Evolutionary conservation across 2,888 invertebrate genomes (phyloP).

Genomic region (Tipula lateralis): DNA sequence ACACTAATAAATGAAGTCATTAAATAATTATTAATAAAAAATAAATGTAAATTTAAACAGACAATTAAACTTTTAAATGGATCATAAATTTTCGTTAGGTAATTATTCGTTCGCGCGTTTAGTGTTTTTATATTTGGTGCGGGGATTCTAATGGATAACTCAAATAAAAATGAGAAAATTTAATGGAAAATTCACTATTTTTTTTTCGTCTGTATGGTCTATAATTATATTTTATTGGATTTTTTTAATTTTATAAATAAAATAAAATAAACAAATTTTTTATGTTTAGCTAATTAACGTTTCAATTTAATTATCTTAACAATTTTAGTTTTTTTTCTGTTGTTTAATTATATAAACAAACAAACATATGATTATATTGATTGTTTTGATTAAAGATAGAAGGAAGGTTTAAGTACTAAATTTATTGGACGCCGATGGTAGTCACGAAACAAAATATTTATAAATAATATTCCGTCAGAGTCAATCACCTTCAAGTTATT

Average conservation of each 20-base stretch:
- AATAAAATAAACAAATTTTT: conserved; percentile 14
- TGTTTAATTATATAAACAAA: background rate
- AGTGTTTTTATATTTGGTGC: background rate
- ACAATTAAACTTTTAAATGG: background rate
- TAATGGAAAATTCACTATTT: conserved; percentile 3
- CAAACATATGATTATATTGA: background rate
- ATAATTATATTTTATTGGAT: conserved; percentile 11
- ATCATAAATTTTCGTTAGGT: background rate
- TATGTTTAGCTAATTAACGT: conserved; percentile 1
- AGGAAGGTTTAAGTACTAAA: no score
- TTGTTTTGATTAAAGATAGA: background rate
- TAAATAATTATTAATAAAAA: background rate
- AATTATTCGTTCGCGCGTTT: background rate
- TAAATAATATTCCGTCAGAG: no score
- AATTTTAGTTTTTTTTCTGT: background rate
- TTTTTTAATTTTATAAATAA: background rate
- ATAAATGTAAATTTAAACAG: background rate
- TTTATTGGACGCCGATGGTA: no score
- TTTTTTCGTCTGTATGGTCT: background rate
- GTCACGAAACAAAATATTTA: no score
- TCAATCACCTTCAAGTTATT: no score
- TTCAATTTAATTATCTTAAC: conserved; percentile 19
- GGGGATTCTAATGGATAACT: background rate
- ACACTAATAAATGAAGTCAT: background rate
- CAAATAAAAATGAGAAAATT: background rate